These are phyloP conservation scores for Chaetogeoica ovagalla DNA, from an alignment of 2,888 invertebrate species.

Conservation along the genomic window DNA sequence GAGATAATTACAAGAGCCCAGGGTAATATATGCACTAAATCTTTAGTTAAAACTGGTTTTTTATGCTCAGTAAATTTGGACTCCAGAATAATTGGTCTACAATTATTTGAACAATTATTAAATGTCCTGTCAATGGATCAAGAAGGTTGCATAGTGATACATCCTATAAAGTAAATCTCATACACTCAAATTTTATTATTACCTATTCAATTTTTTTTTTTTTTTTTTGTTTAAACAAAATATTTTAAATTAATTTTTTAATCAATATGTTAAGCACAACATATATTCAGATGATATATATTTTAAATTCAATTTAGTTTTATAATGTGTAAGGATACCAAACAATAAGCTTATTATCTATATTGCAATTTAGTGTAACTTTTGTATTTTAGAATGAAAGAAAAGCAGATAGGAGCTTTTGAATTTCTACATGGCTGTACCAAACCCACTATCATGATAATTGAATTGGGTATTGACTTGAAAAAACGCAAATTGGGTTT, in stretches of 20 bases:
- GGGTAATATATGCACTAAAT: slow-evolving; percentile 89
- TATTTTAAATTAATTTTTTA: too few species aligned
- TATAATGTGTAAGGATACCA: too few species aligned
- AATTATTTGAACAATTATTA: slow-evolving; percentile 94
- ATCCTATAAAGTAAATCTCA: slow-evolving; percentile 64
- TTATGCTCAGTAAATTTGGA: too few species aligned
- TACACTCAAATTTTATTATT: not conserved
- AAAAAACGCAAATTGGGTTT: slow-evolving; percentile 88
- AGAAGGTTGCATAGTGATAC: slow-evolving; percentile 91
- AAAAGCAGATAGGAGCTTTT: slow-evolving; percentile 91
- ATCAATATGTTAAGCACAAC: too few species aligned
- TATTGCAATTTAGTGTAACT: too few species aligned
- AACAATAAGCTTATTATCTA: too few species aligned
- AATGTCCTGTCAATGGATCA: slow-evolving; percentile 96
- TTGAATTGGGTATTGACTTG: slow-evolving; percentile 66
- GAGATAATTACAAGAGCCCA: slow-evolving; percentile 95
- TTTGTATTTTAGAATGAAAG: slow-evolving; percentile 76
- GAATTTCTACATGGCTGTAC: slow-evolving; percentile 93
- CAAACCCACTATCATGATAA: slow-evolving; percentile 87
- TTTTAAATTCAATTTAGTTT: too few species aligned
- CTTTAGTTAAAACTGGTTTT: too few species aligned
- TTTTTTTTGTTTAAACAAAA: too few species aligned
- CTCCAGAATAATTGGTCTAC: slow-evolving; percentile 89
- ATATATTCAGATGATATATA: too few species aligned
- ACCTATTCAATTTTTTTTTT: too few species aligned